phyloP scores from a whole-genome alignment of 1,140 invertebrate genomes.

The Drosophila tropicalis region DNA sequence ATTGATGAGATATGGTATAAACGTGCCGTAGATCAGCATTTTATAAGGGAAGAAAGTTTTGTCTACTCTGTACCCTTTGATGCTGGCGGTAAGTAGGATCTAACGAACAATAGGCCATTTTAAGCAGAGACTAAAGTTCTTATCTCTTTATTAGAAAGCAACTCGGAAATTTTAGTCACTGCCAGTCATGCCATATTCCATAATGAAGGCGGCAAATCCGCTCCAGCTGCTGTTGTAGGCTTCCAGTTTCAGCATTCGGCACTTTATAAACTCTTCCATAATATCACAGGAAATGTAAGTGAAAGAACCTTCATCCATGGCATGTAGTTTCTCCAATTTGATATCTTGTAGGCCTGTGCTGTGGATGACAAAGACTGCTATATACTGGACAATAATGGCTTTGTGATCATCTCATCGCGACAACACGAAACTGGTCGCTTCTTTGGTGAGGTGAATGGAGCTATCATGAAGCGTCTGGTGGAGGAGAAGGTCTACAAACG shows the following conservation, averaged over 20 bases:
- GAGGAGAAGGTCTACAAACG: slow-evolving; percentile 90
- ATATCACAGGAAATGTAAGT: slow-evolving; percentile 89
- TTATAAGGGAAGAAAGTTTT: slow-evolving; percentile 91
- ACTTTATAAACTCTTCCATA: slow-evolving; percentile 89
- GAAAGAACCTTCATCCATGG: too few relatives aligned
- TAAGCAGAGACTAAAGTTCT: background rate
- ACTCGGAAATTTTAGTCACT: slow-evolving; percentile 90
- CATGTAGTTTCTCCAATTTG: too few relatives aligned
- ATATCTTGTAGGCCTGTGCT: slow-evolving; percentile 86
- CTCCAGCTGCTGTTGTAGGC: slow-evolving; percentile 95
- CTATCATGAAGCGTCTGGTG: slow-evolving; percentile 91
- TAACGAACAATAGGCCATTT: background rate
- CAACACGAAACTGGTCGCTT: slow-evolving; percentile 90
- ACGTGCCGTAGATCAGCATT: slow-evolving; percentile 95
- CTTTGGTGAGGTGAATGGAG: slow-evolving; percentile 92
- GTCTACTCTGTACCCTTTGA: slow-evolving; percentile 94
- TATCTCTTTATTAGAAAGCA: slow-evolving; percentile 83
- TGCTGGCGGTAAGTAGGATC: slow-evolving; percentile 57
- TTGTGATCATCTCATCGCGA: slow-evolving; percentile 91
- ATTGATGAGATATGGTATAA: slow-evolving; percentile 97
- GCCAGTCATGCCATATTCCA: slow-evolving; percentile 94
- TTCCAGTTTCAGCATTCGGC: slow-evolving; percentile 93
- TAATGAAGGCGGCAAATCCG: slow-evolving; percentile 86
- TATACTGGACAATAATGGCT: slow-evolving; percentile 95
- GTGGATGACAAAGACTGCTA: slow-evolving; percentile 91